A percentile compares a stretch with the other conserved stretches of the same genome.
Conservation (phyloP, 2,113 vertebrate species). For the Myrmecophaga tridactyla region DNA sequence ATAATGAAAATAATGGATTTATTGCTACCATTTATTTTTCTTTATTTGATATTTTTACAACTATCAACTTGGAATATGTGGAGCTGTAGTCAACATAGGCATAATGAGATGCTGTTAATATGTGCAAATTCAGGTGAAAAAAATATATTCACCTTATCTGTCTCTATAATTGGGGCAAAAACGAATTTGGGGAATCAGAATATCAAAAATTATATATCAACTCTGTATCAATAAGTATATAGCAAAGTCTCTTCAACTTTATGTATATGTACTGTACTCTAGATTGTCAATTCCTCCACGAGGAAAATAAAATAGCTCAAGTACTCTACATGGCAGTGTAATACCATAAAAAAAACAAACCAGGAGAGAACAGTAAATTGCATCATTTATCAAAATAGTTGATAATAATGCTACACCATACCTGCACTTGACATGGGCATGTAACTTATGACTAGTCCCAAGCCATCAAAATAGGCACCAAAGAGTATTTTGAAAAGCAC, state of each 20-base stretch:
- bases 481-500: conserved; percentile 53
- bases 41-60: conserved; percentile 35
- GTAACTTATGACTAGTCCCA: conserved; percentile 35
- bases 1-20: background rate
- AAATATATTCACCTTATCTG: background rate
- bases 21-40: background rate
- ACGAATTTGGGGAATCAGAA: background rate
- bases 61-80: background rate
- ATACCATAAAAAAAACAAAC: conserved; percentile 1
- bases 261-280: background rate
- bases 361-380: conserved; percentile 50
- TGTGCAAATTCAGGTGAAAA: background rate
- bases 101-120: background rate
- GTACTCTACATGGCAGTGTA: background rate
- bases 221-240: conserved; percentile 1
- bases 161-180: background rate
- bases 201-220: conserved; percentile 3
- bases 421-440: background rate
- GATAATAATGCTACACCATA: conserved; percentile 44
- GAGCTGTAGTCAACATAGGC: background rate
- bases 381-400: conserved; percentile 60
- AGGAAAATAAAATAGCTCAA: background rate
- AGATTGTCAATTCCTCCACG: conserved; percentile 27
- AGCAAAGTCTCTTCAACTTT: background rate
- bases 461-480: conserved; percentile 4